Percentiles rank a stretch among this genome's conserved stretches.
Conservation (phyloP, 2,113 vertebrate genomes). For the Paramisgurnus dabryanus region DNA sequence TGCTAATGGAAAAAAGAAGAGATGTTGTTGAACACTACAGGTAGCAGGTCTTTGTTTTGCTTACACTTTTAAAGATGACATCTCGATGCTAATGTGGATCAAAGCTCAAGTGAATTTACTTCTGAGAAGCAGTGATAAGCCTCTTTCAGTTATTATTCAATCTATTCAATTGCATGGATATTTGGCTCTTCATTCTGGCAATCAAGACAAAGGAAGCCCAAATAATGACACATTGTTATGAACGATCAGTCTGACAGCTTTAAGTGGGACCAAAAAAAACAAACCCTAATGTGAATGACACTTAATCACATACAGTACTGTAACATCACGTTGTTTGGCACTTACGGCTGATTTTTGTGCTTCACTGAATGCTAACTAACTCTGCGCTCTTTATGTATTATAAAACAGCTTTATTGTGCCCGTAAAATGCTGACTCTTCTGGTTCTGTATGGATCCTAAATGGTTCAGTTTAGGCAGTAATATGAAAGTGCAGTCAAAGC, state of each 20-base stretch:
- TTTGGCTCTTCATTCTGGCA: constrained; percentile 14
- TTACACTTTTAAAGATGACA: constrained; percentile 8
- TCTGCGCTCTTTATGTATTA: constrained; percentile 26
- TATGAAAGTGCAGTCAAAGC: background rate
- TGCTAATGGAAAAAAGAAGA: too few species aligned
- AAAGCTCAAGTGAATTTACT: constrained; percentile 24
- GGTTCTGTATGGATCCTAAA: constrained; percentile 32
- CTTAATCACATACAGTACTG: background rate
- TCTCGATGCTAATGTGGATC: constrained; percentile 33
- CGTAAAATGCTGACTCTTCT: constrained; percentile 32
- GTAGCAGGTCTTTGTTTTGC: background rate
- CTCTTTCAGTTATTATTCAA: constrained; percentile 24
- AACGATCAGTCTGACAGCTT: constrained; percentile 16
- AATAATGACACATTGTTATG: constrained; percentile 37
- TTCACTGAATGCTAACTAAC: constrained; percentile 37
- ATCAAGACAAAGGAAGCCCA: constrained; percentile 15
- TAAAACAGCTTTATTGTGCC: constrained; percentile 19
- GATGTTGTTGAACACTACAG: background rate
- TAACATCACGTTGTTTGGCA: background rate
- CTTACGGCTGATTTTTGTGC: constrained; percentile 30
- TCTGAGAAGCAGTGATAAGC: constrained; percentile 39
- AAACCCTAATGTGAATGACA: background rate
- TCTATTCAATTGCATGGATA: background rate
- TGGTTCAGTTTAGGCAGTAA: constrained; percentile 6
- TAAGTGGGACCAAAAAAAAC: constrained; percentile 7